Base-by-base conservation (phyloP, 2,888 invertebrate genomes). In the Glaucopsyche alexis region DNA sequence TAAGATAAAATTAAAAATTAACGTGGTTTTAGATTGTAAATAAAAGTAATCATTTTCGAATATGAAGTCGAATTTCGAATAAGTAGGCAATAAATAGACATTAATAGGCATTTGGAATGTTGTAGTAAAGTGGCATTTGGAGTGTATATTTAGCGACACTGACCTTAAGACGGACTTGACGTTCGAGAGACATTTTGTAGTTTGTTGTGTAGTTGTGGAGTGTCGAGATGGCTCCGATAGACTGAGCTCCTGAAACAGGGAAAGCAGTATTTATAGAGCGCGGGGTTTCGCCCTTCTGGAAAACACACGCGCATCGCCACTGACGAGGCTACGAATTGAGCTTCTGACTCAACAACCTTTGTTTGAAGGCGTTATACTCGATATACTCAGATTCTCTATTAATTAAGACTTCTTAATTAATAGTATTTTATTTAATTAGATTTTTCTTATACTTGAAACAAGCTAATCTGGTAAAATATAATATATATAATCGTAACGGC, bases 121-220 rank as follows among this genome's bases (percentile, higher is more conserved):
- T 29, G 29, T 0, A 8, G 42, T 7, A 42, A 60, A 60, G 29
- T 55, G 55, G 9, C 4, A 55, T 60, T 60, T 38, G 19, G 60
- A 60, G 14, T 60, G 60, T 77, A 78, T 78, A 74, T 84, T 78
- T 75, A 75, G 72, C 75, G 71, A 55, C 77, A 60, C 94, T 94
- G 90, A 97, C 97, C 96, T 97, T 97, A 88, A 95, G 95, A 89
- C 96, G 96, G 93, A 97, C 96, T 95, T 96, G 96, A 93, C 97
- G 96, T 95, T 97, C 97, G 92, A 97, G 95, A 95, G 97, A 97
- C 97, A 97, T 97, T 87, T 93, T 88, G 93, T 87, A 83, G 84
- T 83, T 78, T 77, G 82, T 81, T 83, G 80, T 83, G 79, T 83
- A 81, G 84, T 81, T 81, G 82, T 82, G 82, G 82, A 80, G 82